Percentiles rank a stretch among this genome's conserved stretches.
Evolutionary conservation across 2,888 invertebrate species (phyloP).

Genomic region (Tiliacea aurago): DNA sequence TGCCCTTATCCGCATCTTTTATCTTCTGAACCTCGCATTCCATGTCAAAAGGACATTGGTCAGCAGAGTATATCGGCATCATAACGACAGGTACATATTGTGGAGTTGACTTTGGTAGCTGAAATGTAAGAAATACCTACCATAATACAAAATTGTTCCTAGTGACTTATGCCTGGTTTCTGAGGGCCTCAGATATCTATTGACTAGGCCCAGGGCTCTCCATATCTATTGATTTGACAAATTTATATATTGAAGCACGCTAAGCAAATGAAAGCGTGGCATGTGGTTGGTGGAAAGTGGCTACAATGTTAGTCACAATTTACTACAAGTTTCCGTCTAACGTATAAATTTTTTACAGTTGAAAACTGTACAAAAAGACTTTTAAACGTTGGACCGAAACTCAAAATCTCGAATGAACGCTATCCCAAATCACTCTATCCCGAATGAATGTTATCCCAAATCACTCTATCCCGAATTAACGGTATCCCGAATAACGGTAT

Average conservation of each 20-base stretch:
- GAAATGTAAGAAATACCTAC: conserved; percentile 21
- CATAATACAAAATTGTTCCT: background rate
- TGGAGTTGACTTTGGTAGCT: conserved; percentile 72
- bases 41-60: conserved; percentile 85
- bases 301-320: background rate
- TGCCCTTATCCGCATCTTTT: conserved; percentile 67
- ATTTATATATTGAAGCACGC: background rate
- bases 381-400: no score
- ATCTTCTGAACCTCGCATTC: conserved; percentile 81
- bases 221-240: background rate
- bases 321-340: background rate
- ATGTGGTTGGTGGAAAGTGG: background rate
- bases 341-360: no score
- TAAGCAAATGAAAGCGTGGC: background rate
- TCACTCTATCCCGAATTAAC: no score
- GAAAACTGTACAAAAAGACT: no score
- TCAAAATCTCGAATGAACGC: no score
- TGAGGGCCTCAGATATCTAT: background rate
- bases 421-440: no score
- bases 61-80: conserved; percentile 85
- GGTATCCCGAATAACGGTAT: no score
- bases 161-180: background rate
- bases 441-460: no score
- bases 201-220: background rate
- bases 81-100: conserved; percentile 85